phyloP scores from a whole-genome alignment of 2,888 invertebrate species.

The Synanthedon formicaeformis region DNA sequence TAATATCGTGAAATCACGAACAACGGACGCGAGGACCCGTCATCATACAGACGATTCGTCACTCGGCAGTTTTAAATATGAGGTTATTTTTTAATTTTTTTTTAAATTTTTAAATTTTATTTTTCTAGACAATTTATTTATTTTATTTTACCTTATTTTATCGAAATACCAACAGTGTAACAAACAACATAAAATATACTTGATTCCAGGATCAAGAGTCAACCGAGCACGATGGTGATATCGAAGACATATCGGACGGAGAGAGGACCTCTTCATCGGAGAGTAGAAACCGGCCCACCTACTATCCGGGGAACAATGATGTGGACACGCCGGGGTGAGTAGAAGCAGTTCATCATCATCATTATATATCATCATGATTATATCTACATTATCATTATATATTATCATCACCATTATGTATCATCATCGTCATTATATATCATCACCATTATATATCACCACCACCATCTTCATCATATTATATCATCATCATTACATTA shows the following conservation, averaged over 20 bases:
- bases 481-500: no score
- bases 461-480: no score
- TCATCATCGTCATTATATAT: no score
- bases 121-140: no score
- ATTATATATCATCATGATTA: no score
- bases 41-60: constrained; percentile 79
- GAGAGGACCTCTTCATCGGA: constrained; percentile 83
- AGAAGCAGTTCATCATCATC: neutral
- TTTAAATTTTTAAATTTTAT: constrained; percentile 3
- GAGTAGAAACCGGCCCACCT: constrained; percentile 72
- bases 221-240: constrained; percentile 87
- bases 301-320: constrained; percentile 79
- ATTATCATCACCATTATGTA: no score
- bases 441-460: no score
- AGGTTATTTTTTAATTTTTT: constrained; percentile 53
- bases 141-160: no score
- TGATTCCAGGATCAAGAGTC: constrained; percentile 71
- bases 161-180: no score
- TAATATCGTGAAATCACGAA: constrained; percentile 32
- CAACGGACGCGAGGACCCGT: constrained; percentile 59
- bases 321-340: constrained; percentile 63
- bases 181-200: neutral
- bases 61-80: constrained; percentile 76
- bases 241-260: constrained; percentile 88
- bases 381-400: no score